A percentile compares a stretch with the other conserved stretches of the same genome.
These are phyloP conservation scores for Artemia sp. DNA, from an alignment of 2,888 invertebrate genomes.

Conservation along the genomic window DNA sequence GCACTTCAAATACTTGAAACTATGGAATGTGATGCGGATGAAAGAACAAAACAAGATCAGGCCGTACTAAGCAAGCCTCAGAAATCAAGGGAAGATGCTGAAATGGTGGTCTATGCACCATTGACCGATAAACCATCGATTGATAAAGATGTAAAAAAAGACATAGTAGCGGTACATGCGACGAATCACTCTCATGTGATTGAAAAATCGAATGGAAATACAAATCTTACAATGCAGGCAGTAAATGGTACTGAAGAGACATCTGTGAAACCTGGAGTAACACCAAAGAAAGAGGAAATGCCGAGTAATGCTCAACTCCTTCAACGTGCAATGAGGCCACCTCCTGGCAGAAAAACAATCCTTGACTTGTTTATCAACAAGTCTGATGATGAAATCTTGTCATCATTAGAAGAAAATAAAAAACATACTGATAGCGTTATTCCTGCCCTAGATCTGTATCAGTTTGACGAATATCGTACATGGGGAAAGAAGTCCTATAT, in stretches of 20 bases:
- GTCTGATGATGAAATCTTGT: neutral
- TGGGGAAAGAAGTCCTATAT: conserved; percentile 1
- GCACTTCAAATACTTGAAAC: neutral
- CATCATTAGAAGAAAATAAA: neutral
- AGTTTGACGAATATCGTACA: conserved; percentile 2
- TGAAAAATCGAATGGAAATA: neutral
- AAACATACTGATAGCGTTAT: neutral
- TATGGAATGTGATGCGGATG: neutral
- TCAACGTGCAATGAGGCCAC: neutral
- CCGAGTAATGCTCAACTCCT: neutral
- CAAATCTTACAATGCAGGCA: neutral
- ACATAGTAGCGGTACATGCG: too few species aligned
- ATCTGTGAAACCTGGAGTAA: neutral
- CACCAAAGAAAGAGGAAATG: neutral
- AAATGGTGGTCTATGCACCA: neutral
- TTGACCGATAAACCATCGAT: neutral
- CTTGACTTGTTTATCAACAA: neutral
- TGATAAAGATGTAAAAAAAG: neutral
- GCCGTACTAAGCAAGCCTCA: neutral
- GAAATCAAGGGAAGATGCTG: neutral
- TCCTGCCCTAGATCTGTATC: conserved; percentile 4
- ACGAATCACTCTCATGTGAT: neutral
- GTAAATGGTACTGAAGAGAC: neutral
- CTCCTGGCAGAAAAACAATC: conserved; percentile 7
- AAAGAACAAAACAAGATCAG: neutral